Evolutionary conservation across 2,888 invertebrate genomes (phyloP), one percentile per base, ranked within the genome.

Genomic region (Hoplodrina ambigua): DNA sequence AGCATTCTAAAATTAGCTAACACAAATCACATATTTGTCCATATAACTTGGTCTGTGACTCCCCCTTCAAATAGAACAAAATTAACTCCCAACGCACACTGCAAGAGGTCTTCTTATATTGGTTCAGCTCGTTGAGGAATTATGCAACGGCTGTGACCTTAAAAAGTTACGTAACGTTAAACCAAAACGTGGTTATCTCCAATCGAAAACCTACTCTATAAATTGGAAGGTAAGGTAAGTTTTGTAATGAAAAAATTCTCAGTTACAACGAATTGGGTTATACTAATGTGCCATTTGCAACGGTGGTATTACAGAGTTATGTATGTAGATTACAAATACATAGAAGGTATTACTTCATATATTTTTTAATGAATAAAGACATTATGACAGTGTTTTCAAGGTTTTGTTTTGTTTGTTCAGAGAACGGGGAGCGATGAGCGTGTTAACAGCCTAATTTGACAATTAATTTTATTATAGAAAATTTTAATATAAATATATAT

Each of bases 91-190:
- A 13, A 69, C 81, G 85, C 86, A 74, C 82, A 85, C 81, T 84
- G 82, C 76, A 75, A 87, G 63, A 85, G 92, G 33, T 87, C 93
- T 86, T 72, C 20, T 53, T 85, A 88, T 55, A 81, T 82, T 92
- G 90, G 94, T 58, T 82, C 75, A 79, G 83, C 87, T 88, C 86
- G 83, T 78, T 86, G 86, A 87, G 84, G 69, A 78, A 89, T 94
- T 94, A 94, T 94, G 94, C 94, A 94, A 94, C 82, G 65, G 72
- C 77, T 81, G 77, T 92, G 94, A 94, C 94, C 94, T 94, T 94
- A 94, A 89, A 93, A 87, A 85, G 82, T 94, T 94, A 94, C 94
- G 94, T 94, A 94, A 94, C 87, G 85, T 84, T 85, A 82, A 88
- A 89, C 90, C 87, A 86, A 92, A 92, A 91, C 90, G 88, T 84